A percentile compares a stretch with the other conserved stretches of the same genome.
These are phyloP conservation scores for Maccullochella peelii DNA, from an alignment of 2,113 vertebrate species.

Conservation along the genomic window DNA sequence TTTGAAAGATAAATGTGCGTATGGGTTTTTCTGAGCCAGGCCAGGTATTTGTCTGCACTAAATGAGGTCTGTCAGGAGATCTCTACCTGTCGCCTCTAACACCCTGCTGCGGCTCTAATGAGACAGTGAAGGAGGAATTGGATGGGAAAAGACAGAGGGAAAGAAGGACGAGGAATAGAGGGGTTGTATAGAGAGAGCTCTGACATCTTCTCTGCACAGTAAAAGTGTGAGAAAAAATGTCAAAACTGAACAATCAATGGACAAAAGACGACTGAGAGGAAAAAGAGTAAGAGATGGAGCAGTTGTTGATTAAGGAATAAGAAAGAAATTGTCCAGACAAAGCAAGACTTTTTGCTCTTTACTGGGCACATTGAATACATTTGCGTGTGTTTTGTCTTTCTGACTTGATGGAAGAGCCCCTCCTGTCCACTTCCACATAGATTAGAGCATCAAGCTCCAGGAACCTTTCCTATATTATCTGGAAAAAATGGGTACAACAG, in stretches of 20 bases:
- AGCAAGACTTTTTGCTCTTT: not conserved
- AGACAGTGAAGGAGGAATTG: slow-evolving; percentile 57
- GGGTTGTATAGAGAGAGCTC: slow-evolving; percentile 1
- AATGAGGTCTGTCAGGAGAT: slow-evolving; percentile 77
- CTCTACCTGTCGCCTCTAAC: slow-evolving; percentile 64
- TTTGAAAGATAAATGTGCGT: slow-evolving; percentile 63
- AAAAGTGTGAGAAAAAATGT: slow-evolving; percentile 23
- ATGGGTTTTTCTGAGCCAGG: slow-evolving; percentile 67
- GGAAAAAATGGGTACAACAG: not conserved
- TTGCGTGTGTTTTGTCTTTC: not conserved
- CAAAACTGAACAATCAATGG: slow-evolving; percentile 29
- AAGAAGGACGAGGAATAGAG: slow-evolving; percentile 11
- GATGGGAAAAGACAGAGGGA: slow-evolving; percentile 15
- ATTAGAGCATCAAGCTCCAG: not conserved
- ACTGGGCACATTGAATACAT: not conserved
- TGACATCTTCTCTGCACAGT: slow-evolving; percentile 14
- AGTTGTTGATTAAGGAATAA: slow-evolving; percentile 13
- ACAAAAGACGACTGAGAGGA: not conserved
- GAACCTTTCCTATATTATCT: not conserved
- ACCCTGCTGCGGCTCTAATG: slow-evolving; percentile 69
- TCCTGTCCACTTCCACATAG: slow-evolving; percentile 6
- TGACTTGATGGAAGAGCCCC: not conserved
- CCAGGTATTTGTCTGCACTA: slow-evolving; percentile 75
- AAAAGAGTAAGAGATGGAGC: not conserved
- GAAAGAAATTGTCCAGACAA: not conserved